Conservation (phyloP, 2,113 vertebrate species). For the Mormyrus lacerda region DNA sequence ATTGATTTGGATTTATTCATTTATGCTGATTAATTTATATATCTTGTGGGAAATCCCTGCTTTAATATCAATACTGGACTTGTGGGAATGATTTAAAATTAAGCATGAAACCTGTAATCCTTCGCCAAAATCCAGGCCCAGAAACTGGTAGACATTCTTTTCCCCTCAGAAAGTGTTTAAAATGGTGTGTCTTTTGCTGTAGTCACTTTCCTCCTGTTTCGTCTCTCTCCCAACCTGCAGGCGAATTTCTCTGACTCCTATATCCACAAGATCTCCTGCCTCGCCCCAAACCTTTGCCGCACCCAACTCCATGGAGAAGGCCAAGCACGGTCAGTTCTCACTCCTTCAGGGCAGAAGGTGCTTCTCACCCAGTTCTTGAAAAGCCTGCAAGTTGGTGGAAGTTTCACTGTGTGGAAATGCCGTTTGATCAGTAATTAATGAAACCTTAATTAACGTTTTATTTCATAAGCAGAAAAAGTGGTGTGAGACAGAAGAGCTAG, state of each 20-base stretch:
- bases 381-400: neutral
- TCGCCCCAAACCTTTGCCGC: constrained; percentile 27
- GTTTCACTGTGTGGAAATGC: neutral
- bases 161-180: neutral
- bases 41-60: neutral
- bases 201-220: neutral
- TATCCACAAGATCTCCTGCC: constrained; percentile 51
- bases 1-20: neutral
- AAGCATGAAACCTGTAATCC: neutral
- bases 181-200: neutral
- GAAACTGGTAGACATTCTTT: neutral
- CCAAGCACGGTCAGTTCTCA: constrained; percentile 63
- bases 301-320: constrained; percentile 59
- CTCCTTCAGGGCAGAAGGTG: neutral
- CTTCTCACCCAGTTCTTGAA: neutral
- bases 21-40: neutral
- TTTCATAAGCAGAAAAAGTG: neutral
- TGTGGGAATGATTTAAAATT: neutral
- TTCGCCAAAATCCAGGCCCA: neutral
- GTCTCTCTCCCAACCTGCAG: constrained; percentile 52
- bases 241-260: constrained; percentile 74
- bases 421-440: neutral
- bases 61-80: neutral
- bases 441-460: neutral
- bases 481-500: neutral